These are phyloP conservation scores for Gymnobelideus leadbeateri DNA, from an alignment of 2,113 vertebrate species.

Conservation along the genomic window DNA sequence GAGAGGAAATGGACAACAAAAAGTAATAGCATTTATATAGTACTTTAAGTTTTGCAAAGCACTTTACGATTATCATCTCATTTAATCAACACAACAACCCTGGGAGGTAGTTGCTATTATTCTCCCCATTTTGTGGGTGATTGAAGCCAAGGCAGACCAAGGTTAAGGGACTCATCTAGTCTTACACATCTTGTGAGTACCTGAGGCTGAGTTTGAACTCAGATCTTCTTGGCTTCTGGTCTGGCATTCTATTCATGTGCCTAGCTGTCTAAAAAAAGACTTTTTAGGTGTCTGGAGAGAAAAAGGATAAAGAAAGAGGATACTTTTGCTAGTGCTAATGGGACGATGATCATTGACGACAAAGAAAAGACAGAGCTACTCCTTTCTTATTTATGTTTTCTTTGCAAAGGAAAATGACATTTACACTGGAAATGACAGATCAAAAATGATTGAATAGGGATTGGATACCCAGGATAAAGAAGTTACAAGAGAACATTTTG, in stretches of 20 bases:
- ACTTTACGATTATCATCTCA: neutral
- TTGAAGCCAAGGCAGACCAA: too few relatives aligned
- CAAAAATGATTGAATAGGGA: neutral
- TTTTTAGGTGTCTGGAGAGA: neutral
- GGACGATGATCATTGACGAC: neutral
- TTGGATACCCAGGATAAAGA: neutral
- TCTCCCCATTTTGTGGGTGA: too few relatives aligned
- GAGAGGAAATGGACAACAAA: neutral
- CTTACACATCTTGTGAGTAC: too few relatives aligned
- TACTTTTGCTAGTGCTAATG: neutral
- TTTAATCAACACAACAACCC: neutral
- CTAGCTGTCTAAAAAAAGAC: neutral
- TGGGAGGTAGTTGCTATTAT: neutral
- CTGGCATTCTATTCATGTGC: neutral
- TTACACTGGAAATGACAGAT: neutral
- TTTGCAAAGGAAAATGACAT: neutral
- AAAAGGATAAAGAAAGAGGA: neutral
- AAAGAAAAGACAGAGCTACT: neutral
- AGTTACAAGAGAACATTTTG: neutral
- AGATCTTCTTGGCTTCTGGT: neutral
- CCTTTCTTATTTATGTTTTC: neutral
- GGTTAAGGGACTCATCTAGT: too few relatives aligned
- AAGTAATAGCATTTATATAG: too few relatives aligned
- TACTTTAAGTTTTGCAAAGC: too few relatives aligned
- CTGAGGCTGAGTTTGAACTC: neutral